These are phyloP conservation scores for Limnephilus rhombicus DNA, from an alignment of 2,888 invertebrate species.

Conservation along the genomic window DNA sequence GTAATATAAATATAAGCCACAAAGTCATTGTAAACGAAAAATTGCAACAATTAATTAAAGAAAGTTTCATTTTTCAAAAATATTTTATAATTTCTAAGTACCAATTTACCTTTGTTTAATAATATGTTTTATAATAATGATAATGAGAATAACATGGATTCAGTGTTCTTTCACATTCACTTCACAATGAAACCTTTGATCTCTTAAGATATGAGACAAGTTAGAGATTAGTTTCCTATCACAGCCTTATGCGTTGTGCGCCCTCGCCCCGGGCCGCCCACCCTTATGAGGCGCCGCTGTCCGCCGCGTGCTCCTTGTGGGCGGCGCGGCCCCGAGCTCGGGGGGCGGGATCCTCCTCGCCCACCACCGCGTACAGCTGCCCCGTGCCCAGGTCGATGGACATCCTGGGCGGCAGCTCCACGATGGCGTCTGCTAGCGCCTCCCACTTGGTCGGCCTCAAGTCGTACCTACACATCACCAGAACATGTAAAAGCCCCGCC, in stretches of 20 bases:
- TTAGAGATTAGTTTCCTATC: not conserved
- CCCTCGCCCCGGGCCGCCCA: not conserved
- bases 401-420: constrained; percentile 76
- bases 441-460: constrained; percentile 79
- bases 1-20: not conserved
- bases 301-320: constrained; percentile 41
- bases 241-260: not conserved
- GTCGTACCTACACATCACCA: constrained; percentile 60
- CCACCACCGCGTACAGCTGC: constrained; percentile 70
- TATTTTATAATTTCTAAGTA: not conserved
- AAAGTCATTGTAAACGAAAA: not conserved
- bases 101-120: not conserved
- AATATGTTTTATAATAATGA: not conserved
- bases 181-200: not conserved
- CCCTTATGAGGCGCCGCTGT: not conserved
- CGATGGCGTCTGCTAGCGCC: constrained; percentile 80
- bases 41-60: not conserved
- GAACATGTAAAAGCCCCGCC: constrained; percentile 45
- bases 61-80: not conserved
- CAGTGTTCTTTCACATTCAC: constrained; percentile 2
- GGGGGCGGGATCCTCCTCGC: constrained; percentile 53
- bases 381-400: constrained; percentile 76
- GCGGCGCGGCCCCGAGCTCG: constrained; percentile 38
- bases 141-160: not conserved
- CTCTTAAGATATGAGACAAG: not conserved